Conservation (phyloP, 2,888 invertebrate genomes). For the Caenorhabditis sp. region DNA sequence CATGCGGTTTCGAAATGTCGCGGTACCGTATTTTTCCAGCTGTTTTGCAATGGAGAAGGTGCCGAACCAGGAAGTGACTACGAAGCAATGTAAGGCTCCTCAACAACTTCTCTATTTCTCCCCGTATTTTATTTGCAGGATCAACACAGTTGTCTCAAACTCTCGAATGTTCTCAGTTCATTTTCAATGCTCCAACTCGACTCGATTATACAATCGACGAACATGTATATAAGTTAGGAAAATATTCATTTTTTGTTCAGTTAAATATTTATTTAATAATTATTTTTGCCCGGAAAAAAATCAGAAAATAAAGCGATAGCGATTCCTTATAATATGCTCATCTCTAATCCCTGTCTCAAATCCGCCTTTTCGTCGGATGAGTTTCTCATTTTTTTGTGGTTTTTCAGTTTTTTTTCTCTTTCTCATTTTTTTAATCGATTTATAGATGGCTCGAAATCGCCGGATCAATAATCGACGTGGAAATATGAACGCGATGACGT, state of each 20-base stretch:
- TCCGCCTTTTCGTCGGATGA: not conserved
- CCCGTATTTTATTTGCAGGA: slow-evolving; percentile 31
- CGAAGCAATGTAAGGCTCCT: slow-evolving; percentile 42
- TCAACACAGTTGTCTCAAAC: slow-evolving; percentile 48
- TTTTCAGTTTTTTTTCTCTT: not conserved
- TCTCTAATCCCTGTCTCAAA: not conserved
- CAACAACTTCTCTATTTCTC: not conserved
- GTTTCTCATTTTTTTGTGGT: not conserved
- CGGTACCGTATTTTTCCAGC: slow-evolving; percentile 32
- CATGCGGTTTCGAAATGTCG: no score
- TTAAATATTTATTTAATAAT: not conserved
- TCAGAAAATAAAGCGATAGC: not conserved
- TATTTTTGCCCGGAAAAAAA: not conserved
- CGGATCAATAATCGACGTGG: slow-evolving; percentile 23
- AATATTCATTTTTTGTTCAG: not conserved
- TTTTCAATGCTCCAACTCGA: slow-evolving; percentile 50
- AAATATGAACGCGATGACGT: slow-evolving; percentile 31
- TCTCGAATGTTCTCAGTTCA: slow-evolving; percentile 44
- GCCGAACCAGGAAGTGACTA: slow-evolving; percentile 43
- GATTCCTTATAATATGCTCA: not conserved
- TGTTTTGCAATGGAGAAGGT: slow-evolving; percentile 49
- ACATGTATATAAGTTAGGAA: slow-evolving; percentile 30
- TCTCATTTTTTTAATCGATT: slow-evolving; percentile 10
- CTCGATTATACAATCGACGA: slow-evolving; percentile 39
- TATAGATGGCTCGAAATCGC: slow-evolving; percentile 11